phyloP scores from a whole-genome alignment of 2,113 vertebrate genomes.

The Serinus canaria region DNA sequence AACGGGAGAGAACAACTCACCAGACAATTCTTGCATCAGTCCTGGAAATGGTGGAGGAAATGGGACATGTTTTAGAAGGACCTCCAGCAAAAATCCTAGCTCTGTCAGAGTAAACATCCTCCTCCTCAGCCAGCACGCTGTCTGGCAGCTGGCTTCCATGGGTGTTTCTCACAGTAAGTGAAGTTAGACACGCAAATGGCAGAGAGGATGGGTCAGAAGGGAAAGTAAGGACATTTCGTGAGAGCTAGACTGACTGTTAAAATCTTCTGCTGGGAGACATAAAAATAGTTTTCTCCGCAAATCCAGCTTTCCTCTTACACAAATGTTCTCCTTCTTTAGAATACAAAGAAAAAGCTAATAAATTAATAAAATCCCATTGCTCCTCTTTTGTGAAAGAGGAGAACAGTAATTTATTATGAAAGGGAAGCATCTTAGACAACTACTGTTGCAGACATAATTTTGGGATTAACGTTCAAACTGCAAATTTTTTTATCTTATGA shows the following conservation, averaged over 20 bases:
- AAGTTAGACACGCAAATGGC: background rate
- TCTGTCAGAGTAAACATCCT: background rate
- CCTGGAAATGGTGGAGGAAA: background rate
- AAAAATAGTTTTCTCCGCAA: background rate
- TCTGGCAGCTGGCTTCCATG: background rate
- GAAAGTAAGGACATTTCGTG: background rate
- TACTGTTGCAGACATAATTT: background rate
- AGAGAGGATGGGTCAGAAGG: background rate
- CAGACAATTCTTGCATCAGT: background rate
- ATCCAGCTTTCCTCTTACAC: background rate
- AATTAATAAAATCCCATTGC: slow-evolving; percentile 6
- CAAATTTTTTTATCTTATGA: background rate
- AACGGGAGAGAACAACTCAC: background rate
- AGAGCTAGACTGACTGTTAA: background rate
- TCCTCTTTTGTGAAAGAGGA: background rate
- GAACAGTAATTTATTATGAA: background rate
- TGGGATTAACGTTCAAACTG: background rate
- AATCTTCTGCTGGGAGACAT: background rate
- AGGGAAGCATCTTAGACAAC: background rate
- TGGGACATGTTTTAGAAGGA: background rate
- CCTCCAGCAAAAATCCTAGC: background rate
- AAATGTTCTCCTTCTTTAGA: background rate
- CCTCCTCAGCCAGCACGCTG: background rate
- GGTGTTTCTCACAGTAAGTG: background rate
- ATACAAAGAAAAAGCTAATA: background rate